Percentiles rank a stretch among this genome's conserved stretches.
Evolutionary conservation across 2,797 vertebrate species (phyloP).

Genomic region (Sylvia borin): DNA sequence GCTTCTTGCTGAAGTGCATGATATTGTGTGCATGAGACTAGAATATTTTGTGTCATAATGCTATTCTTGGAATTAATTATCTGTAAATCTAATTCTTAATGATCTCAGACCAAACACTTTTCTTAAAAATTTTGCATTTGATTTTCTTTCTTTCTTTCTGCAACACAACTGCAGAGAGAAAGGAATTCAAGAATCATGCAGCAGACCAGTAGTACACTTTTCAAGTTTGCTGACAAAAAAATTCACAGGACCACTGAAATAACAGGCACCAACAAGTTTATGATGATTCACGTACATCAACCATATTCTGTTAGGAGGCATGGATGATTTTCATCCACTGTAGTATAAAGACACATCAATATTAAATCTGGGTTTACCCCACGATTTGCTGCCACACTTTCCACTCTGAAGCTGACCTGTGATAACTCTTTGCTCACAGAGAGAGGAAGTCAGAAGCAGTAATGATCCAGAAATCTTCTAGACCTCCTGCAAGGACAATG

Average conservation of each 20-base stretch:
- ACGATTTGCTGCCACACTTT: background rate
- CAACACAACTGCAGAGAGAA: background rate
- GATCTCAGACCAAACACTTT: fast-evolving
- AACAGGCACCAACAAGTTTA: background rate
- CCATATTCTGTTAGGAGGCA: background rate
- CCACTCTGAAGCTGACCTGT: background rate
- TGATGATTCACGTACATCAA: background rate
- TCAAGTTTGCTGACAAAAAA: background rate
- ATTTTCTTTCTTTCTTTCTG: background rate
- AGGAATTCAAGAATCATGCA: background rate
- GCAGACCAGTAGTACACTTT: background rate
- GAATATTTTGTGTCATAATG: background rate
- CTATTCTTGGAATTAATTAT: background rate
- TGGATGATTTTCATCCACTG: background rate
- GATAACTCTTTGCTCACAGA: background rate
- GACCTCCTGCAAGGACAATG: background rate
- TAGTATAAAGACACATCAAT: background rate
- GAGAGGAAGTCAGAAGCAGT: background rate
- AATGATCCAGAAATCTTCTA: background rate
- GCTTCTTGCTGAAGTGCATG: background rate
- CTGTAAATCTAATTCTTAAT: background rate
- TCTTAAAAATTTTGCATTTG: background rate
- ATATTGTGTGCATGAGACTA: background rate
- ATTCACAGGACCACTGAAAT: background rate
- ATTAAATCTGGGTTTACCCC: background rate